Evolutionary conservation across 2,113 vertebrate genomes (phyloP).

Genomic region (Corvus cornix): DNA sequence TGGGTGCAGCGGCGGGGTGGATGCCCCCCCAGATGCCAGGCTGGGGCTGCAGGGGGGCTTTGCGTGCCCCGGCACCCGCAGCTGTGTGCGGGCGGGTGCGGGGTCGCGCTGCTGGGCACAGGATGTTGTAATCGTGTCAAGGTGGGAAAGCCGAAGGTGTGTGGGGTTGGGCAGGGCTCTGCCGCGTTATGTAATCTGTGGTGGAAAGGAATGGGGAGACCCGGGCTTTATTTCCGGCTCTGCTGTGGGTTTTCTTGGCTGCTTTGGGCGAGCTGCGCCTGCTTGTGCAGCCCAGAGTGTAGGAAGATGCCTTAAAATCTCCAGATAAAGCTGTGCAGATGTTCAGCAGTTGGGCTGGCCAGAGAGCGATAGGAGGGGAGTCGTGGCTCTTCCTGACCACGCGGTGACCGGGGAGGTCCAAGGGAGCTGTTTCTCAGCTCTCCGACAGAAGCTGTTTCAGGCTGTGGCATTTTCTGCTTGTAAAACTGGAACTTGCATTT

Average conservation of each 20-base stretch:
- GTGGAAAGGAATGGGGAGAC: slow-evolving; percentile 34
- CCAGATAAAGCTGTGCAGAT: background rate
- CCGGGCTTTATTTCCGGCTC: background rate
- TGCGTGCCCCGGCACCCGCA: accelerated
- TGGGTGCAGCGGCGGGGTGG: background rate
- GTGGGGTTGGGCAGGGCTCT: background rate
- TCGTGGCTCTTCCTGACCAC: background rate
- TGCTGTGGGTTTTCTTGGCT: background rate
- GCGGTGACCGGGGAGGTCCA: background rate
- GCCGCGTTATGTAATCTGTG: background rate
- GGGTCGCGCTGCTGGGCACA: accelerated
- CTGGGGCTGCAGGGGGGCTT: background rate
- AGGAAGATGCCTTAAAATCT: background rate
- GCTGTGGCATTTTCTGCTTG: background rate
- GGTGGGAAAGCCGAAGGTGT: background rate
- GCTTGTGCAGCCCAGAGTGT: background rate
- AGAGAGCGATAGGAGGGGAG: background rate
- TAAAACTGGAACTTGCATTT: background rate
- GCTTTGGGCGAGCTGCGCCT: background rate
- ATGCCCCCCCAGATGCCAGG: accelerated
- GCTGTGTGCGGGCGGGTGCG: background rate
- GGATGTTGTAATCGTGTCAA: background rate
- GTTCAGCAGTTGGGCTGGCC: background rate
- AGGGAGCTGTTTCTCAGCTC: background rate
- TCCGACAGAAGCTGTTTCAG: background rate